Evolutionary conservation across 2,797 vertebrate genomes (phyloP), one percentile per base, ranked within the genome.

Genomic region (Eulemur albifrons): DNA sequence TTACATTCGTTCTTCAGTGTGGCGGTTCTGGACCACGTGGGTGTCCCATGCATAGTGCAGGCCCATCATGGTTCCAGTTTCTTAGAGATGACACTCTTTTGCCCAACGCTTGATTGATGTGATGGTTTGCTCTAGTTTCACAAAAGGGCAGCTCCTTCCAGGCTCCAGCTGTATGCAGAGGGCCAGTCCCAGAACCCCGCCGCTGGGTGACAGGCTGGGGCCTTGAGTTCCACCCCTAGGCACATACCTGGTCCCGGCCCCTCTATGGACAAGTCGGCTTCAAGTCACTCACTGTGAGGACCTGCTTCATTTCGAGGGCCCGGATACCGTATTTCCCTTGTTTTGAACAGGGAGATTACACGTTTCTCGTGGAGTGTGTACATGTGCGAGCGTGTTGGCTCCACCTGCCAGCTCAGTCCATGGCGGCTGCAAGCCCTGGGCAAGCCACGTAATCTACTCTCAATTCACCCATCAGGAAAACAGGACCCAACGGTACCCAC

Each of bases 321-420:
- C 35, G 18, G 9, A 3, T 25, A 8, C 13, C 0, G 0, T 20
- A 6, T 59, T 73, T 85, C 67, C 48, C 85, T 48, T 10, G 25
- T 70, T 54, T 43, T 23, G 25, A 52, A 69, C 35, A 0, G 18
- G 30, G 23, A 10, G 7, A 45, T 0, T 0, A 7, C 3, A 50
- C 43, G 0, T 8, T 14, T 67, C 63, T 72, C 38, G 32, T 35
- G 27, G 52, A 21, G 17, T 3, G 2, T 4, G 45, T 30, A 7
- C 5, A 8, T 8, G 61, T 14, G 35, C 0, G 1, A 3, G 7
- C 0, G 32, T 27, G 18, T 2, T n/a, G 52, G 13, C 76, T 52
- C 7, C 2, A 27, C 43, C 76, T n/a, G 18, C 15, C 1, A 20
- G 21, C 25, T n/a, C 3, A 1, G 38, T 83, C 69, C 38, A 3